Percentiles rank a stretch among this genome's conserved stretches.
phyloP scores from a whole-genome alignment of 2,113 vertebrate genomes.

The Siphamia tubifer region DNA sequence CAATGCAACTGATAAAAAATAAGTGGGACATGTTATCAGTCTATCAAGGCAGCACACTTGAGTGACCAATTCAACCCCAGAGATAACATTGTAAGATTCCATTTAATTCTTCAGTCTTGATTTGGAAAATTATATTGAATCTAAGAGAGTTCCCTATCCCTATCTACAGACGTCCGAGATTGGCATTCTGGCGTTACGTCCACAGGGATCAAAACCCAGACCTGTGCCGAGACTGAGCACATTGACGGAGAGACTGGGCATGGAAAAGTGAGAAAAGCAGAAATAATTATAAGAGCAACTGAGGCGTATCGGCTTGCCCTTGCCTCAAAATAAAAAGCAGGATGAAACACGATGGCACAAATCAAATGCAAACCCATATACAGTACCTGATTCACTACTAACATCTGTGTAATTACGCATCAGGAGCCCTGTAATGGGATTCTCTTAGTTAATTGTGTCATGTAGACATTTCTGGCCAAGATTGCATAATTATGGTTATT shows the following conservation, averaged over 20 bases:
- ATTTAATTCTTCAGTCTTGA: conserved; percentile 62
- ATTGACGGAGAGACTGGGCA: conserved; percentile 57
- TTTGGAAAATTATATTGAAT: conserved; percentile 66
- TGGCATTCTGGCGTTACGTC: conserved; percentile 50
- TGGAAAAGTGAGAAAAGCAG: conserved; percentile 66
- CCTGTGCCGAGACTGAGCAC: conserved; percentile 39
- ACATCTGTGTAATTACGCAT: conserved; percentile 71
- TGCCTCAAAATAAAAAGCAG: conserved; percentile 69
- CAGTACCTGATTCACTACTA: conserved; percentile 57
- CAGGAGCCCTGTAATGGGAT: conserved; percentile 39
- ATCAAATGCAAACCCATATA: conserved; percentile 49
- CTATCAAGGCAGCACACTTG: conserved; percentile 49
- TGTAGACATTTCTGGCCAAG: conserved; percentile 26
- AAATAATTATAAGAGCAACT: conserved; percentile 77
- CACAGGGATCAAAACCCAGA: conserved; percentile 58
- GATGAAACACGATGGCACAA: conserved; percentile 66
- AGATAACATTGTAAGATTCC: conserved; percentile 57
- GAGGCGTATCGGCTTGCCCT: conserved; percentile 69
- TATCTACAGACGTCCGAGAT: conserved; percentile 43
- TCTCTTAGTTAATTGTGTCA: conserved; percentile 37
- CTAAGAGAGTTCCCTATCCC: conserved; percentile 38
- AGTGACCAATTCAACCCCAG: conserved; percentile 46
- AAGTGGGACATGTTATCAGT: conserved; percentile 48
- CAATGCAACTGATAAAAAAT: conserved; percentile 40
- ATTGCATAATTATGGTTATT: conserved; percentile 42